Base-by-base conservation (phyloP, 2,888 invertebrate species). In the Netelia virgata region DNA sequence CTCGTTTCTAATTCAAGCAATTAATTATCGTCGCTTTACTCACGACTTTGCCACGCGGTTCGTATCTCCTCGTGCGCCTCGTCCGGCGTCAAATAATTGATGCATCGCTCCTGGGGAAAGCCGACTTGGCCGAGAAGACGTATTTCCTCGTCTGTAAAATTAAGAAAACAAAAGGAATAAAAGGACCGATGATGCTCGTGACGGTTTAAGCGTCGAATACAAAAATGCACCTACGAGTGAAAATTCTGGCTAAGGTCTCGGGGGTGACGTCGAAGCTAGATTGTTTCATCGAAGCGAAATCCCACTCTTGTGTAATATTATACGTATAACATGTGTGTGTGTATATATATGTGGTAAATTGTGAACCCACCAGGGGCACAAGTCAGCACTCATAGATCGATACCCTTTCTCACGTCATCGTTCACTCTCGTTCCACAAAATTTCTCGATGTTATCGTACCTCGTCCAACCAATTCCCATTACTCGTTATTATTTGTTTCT, bases 51-150 rank as follows among this genome's bases (percentile, higher is more conserved):
- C 97, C 97, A 97, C 91, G 97, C 97, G 79, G 96, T 96, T 88
- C 96, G 95, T 14, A 96, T 96, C 91, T 97, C 97, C 87, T 97
- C 97, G 70, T 95, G 95, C 53, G 95, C 94, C 69, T 95, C 94
- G 83, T 95, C 95, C 85, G 97, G 96, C 8, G 97, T 96, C 91
- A 98, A 95, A 93, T 97, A 97, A 94, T 97, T 97, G 92, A 97
- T 96, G 94, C 98, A 97, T 89, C 96, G 96, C 84, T 96, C 95
- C 87, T 95, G 95, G 0, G 96, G 96, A 92, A 96, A 96, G 28
- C 96, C 96, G 76, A 96, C 95, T 87, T 95, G 94, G 47, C 95
- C 94, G 88, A 97, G 92, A 90, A 97, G 95, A 87, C 95, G 94
- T 87, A 97, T 95, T 94, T 97, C 97, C 91, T 97, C 96, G 88